Base-by-base conservation (phyloP, 2,888 invertebrate species). In the Coelinius sp. region DNA sequence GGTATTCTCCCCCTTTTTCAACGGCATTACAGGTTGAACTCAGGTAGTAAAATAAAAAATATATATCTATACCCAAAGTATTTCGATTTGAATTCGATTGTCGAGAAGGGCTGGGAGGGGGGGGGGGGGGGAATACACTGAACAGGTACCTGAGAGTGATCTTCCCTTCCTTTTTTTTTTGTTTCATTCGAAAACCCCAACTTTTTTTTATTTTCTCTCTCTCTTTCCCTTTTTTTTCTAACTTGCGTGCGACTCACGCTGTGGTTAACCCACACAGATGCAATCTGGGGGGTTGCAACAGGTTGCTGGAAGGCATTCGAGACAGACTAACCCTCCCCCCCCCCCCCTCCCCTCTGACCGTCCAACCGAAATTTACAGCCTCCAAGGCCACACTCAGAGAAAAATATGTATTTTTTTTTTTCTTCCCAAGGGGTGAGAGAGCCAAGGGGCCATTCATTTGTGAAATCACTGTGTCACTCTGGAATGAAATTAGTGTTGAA, bases 281-380 rank as follows among this genome's bases (percentile, higher is more conserved):
- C 24, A 31, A 74, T 78, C 75, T 77, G 78, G 79, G 78, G 82
- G 79, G 81, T 82, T 82, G 83, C 83, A 83, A 83, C 83, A 83
- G 83, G 83, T 83, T 83, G 72, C 63, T 67, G 44, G 59, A 53
- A 73, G 76, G 69, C 74, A 75, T 46, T 71, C 69, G 69, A 70
- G 24, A 49, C 10, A 8, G 46, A n/a, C 44, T 44, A 44, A 10
- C n/a, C 10, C 53, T 10, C 27, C 41, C 56, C 17, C 63, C 62
- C 52, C 25, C 44, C 25, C 35, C 41, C 24, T 17, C 56, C 68
- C 52, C 56, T 68, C 70, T 49, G 44, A 24, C 52, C 49, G 69
- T 73, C 65, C 68, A 56, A 52, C 59, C 25, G 22, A 12, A 68
- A 77, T 73, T 74, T 71, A 46, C 63, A 14, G 52, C 44, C 27